A percentile compares a stretch with the other conserved stretches of the same genome.
Evolutionary conservation across 2,113 vertebrate species (phyloP).

Genomic region (Phoenicopterus ruber): DNA sequence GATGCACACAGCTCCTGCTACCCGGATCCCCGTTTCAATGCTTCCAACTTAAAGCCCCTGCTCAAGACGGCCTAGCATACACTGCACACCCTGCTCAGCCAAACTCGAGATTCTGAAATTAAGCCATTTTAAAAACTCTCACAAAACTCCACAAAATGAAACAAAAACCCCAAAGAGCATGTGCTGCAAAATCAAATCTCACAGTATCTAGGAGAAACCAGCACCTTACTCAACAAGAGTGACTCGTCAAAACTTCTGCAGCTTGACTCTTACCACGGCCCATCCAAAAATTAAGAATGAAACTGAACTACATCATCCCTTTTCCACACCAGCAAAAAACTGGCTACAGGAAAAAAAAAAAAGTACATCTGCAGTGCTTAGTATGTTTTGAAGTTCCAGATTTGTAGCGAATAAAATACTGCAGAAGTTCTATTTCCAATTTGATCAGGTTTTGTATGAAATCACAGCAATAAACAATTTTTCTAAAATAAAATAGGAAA

Average conservation of each 20-base stretch:
- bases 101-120: neutral
- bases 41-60: neutral
- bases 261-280: neutral
- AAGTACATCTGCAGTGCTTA: neutral
- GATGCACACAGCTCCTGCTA: neutral
- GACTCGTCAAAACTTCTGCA: neutral
- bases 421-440: neutral
- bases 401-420: neutral
- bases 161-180: neutral
- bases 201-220: rapidly evolving
- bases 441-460: neutral
- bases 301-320: neutral
- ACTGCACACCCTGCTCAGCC: neutral
- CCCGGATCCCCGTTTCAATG: neutral
- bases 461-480: neutral
- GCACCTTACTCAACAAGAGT: neutral
- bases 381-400: too few species aligned
- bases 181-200: neutral
- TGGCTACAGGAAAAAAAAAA: too few species aligned
- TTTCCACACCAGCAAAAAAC: neutral
- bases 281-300: neutral
- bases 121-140: neutral
- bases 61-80: neutral
- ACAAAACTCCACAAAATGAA: neutral
- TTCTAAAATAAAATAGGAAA: too few species aligned